Percentiles rank a stretch among this genome's conserved stretches.
Conservation (phyloP, 2,113 vertebrate species). For the Setophaga coronata region DNA sequence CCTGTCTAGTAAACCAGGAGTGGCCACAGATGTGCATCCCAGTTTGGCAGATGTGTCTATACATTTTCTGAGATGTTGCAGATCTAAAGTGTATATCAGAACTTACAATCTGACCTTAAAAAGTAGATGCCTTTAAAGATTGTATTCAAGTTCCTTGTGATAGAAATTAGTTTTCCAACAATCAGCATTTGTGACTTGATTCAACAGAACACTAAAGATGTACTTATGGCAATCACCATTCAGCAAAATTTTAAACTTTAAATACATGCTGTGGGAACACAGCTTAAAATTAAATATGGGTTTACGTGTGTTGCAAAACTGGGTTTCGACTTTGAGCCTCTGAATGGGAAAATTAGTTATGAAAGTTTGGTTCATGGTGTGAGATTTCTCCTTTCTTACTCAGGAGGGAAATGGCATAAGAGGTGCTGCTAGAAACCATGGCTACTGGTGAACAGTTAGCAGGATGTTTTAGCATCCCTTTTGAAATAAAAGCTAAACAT, state of each 20-base stretch:
- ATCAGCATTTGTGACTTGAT: neutral
- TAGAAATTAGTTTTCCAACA: neutral
- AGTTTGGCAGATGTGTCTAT: neutral
- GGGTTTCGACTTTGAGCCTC: neutral
- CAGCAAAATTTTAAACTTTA: neutral
- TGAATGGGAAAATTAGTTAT: neutral
- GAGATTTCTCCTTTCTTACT: neutral
- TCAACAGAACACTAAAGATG: neutral
- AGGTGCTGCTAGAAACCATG: neutral
- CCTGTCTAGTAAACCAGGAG: neutral
- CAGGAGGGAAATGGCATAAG: neutral
- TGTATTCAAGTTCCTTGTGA: neutral
- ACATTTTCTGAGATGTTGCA: neutral
- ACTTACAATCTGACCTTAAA: slow-evolving; percentile 19
- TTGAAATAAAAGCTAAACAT: neutral
- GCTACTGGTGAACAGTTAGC: neutral
- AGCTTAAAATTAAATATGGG: neutral
- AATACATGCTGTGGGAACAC: neutral
- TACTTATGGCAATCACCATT: neutral
- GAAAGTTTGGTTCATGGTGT: neutral
- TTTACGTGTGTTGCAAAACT: neutral
- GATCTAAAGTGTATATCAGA: neutral
- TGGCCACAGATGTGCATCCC: neutral
- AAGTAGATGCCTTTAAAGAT: neutral
- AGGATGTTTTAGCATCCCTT: neutral